These are phyloP conservation scores for Xenus cinereus DNA, from an alignment of 2,113 vertebrate species.

Conservation along the genomic window DNA sequence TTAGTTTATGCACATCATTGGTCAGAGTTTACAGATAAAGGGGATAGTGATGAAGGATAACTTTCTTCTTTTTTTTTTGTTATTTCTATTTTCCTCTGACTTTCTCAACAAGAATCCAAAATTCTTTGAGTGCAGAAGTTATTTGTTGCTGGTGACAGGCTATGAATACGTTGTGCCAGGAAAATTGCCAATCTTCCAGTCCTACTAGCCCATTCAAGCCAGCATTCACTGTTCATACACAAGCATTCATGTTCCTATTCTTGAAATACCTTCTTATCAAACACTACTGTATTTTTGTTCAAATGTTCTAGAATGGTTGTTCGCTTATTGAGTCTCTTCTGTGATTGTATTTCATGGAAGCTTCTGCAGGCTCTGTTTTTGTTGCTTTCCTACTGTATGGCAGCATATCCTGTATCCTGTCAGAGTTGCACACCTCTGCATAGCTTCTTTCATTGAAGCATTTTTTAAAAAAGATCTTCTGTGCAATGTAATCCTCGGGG, in stretches of 20 bases:
- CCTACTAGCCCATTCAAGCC: neutral
- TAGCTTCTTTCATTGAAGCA: neutral
- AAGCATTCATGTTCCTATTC: neutral
- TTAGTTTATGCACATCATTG: neutral
- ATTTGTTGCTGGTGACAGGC: neutral
- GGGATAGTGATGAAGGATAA: neutral
- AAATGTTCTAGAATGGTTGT: rapidly evolving
- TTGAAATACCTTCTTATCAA: neutral
- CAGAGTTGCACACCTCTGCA: neutral
- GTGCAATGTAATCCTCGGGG: neutral
- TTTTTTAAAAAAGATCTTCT: neutral
- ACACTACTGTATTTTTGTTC: neutral
- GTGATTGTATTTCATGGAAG: neutral
- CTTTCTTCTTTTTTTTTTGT: neutral
- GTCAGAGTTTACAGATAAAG: neutral
- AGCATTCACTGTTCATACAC: neutral
- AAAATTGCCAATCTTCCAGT: neutral
- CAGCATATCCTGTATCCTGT: neutral
- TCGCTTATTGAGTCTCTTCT: neutral
- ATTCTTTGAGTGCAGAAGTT: neutral
- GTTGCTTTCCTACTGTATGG: neutral
- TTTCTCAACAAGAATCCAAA: neutral
- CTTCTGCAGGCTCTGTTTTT: neutral
- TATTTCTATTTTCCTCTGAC: neutral
- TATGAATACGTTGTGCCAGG: neutral